Conservation (phyloP, 2,888 invertebrate species). For the Pseudococcus longispinus region DNA sequence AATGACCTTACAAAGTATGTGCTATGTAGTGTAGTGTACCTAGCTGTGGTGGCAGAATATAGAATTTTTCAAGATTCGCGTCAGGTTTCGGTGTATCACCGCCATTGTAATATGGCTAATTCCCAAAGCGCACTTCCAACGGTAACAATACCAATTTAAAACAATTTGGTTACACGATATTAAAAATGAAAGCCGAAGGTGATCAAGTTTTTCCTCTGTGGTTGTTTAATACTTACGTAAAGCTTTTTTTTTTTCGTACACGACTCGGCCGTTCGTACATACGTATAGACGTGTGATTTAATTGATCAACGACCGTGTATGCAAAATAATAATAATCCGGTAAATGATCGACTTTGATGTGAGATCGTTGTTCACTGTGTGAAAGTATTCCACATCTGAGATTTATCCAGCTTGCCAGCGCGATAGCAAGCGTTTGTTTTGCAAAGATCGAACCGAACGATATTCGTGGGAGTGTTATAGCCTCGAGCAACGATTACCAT, state of each 20-base stretch:
- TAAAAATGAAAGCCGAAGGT: constrained; percentile 45
- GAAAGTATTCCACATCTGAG: constrained; percentile 39
- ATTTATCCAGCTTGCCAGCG: neutral
- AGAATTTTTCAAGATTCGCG: constrained; percentile 33
- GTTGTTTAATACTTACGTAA: constrained; percentile 34
- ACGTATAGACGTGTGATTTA: constrained; percentile 14
- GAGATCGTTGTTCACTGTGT: constrained; percentile 26
- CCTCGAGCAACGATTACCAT: constrained; percentile 3
- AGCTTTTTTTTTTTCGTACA: constrained; percentile 13
- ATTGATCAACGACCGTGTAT: constrained; percentile 38
- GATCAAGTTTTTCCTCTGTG: constrained; percentile 34
- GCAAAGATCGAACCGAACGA: constrained; percentile 27
- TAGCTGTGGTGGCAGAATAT: neutral
- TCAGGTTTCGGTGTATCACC: constrained; percentile 26
- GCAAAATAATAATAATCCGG: constrained; percentile 42
- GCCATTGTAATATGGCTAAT: constrained; percentile 15
- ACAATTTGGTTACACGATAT: constrained; percentile 44
- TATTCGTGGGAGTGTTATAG: constrained; percentile 38
- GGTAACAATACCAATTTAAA: constrained; percentile 36
- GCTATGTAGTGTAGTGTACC: neutral
- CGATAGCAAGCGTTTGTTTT: constrained; percentile 8
- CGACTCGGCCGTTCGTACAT: neutral
- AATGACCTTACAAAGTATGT: constrained; percentile 44
- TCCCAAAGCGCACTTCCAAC: constrained; percentile 40
- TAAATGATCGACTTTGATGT: constrained; percentile 34